Base-by-base conservation (phyloP, 2,113 vertebrate species). In the Bos indicus region DNA sequence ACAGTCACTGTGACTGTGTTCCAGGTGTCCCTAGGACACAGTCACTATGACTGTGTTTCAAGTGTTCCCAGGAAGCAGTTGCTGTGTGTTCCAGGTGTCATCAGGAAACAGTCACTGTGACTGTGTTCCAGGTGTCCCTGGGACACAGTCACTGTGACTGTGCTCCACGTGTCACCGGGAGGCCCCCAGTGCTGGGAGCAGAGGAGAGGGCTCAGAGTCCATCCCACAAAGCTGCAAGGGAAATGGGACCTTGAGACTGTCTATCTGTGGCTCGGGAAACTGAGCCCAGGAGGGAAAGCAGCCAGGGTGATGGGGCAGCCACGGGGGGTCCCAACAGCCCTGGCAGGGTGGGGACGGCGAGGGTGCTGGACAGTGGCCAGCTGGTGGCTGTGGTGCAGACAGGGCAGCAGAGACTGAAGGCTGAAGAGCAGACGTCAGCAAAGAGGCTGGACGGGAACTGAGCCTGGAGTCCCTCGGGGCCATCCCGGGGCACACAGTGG, bases 321-420 rank as follows among this genome's bases (percentile, higher is more conserved):
- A 92, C 48, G 21, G 33, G 52, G 62, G 59, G 43, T 14, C 1
- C 7, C 4, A 23, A n/a, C 36, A 51, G 56, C 19, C 25, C 54
- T 19, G 43, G 48, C 26, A 1, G 6, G 33, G 3, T 40, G 11
- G 33, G 2, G 43, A 28, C 0, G 2, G 4, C 2, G 2, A 16
- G 40, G 12, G 14, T 7, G 64, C 28, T 77, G 28, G 46, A 54
- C 6, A 25, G 46, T 19, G 48, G 28, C 13, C 71, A 78, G 56
- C 54, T 3, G 0, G 2, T 30, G 80, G 17, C 59, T 12, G 10
- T 88, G 60, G 11, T 92, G 52, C 85, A 94, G 40, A 92, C 19
- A 21, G 6, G 60, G 13, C 62, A 84, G 36, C 52, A 43, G 28
- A 87, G 67, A 81, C 30, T 48, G 77, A 59, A 80, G 25, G 43